phyloP scores from a whole-genome alignment of 1,140 invertebrate genomes.

The Papilio dardanus region DNA sequence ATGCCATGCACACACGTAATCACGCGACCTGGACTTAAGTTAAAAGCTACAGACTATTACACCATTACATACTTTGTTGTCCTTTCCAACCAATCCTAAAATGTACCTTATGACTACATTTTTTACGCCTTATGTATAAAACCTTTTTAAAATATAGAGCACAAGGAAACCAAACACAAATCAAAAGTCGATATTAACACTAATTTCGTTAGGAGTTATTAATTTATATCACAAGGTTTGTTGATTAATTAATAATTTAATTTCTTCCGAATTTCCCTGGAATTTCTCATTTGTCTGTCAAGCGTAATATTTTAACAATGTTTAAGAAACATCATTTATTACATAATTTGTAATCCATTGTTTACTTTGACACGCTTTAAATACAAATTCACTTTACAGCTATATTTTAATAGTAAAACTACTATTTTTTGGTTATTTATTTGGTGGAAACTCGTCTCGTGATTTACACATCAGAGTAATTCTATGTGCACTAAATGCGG shows the following conservation, averaged over 20 bases:
- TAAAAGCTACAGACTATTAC: constrained; percentile 13
- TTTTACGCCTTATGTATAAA: not conserved
- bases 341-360: not conserved
- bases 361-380: not conserved
- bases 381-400: not conserved
- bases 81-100: not conserved
- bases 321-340: not conserved
- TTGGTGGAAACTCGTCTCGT: too few relatives aligned
- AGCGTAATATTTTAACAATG: not conserved
- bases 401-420: not conserved
- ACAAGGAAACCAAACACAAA: too few relatives aligned
- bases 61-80: not conserved
- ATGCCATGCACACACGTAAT: constrained; percentile 40
- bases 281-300: not conserved
- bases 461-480: too few relatives aligned
- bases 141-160: not conserved
- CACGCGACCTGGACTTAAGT: constrained; percentile 37
- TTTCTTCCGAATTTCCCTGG: not conserved
- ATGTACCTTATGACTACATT: not conserved
- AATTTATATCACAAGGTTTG: not conserved
- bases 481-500: too few relatives aligned
- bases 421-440: too few relatives aligned
- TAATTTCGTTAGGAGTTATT: too few relatives aligned
- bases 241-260: not conserved
- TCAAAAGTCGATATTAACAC: too few relatives aligned